A percentile compares a stretch with the other conserved stretches of the same genome.
Conservation (phyloP, 2,113 vertebrate genomes). For the Prochilodus magdalenae region DNA sequence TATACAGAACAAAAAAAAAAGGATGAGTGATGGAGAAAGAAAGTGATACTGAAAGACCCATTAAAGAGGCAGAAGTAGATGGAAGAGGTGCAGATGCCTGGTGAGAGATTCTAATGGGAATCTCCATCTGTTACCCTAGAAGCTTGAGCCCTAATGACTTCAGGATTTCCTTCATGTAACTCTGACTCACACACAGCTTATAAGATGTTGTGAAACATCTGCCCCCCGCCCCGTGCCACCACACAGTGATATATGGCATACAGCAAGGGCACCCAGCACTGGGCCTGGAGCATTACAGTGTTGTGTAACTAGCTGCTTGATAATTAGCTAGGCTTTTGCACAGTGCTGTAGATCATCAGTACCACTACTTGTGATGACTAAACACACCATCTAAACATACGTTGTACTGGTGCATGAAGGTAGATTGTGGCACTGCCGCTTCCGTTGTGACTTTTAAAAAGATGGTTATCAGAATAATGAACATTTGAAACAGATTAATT, state of each 20-base stretch:
- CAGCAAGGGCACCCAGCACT: background rate
- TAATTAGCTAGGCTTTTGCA: background rate
- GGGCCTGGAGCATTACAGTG: background rate
- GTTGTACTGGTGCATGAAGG: too few species aligned
- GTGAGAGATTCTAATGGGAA: slow-evolving; percentile 48
- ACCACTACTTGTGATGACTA: too few species aligned
- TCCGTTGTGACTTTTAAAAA: too few species aligned
- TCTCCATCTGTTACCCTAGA: slow-evolving; percentile 57
- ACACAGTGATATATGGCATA: background rate
- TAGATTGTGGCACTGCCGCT: too few species aligned
- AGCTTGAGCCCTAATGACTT: slow-evolving; percentile 47
- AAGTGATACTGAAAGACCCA: background rate
- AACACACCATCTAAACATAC: too few species aligned
- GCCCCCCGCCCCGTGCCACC: too few species aligned
- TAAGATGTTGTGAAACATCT: background rate
- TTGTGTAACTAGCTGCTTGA: background rate
- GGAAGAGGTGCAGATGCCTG: slow-evolving; percentile 48
- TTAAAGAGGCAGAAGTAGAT: slow-evolving; percentile 23
- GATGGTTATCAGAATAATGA: too few species aligned
- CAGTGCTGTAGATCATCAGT: too few species aligned
- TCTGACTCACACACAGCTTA: background rate
- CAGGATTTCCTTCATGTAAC: slow-evolving; percentile 32
- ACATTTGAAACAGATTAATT: too few species aligned
- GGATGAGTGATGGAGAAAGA: background rate
- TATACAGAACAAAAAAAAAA: background rate